Evolutionary conservation across 2,797 vertebrate genomes (phyloP).

Genomic region (Miichthys miiuy): DNA sequence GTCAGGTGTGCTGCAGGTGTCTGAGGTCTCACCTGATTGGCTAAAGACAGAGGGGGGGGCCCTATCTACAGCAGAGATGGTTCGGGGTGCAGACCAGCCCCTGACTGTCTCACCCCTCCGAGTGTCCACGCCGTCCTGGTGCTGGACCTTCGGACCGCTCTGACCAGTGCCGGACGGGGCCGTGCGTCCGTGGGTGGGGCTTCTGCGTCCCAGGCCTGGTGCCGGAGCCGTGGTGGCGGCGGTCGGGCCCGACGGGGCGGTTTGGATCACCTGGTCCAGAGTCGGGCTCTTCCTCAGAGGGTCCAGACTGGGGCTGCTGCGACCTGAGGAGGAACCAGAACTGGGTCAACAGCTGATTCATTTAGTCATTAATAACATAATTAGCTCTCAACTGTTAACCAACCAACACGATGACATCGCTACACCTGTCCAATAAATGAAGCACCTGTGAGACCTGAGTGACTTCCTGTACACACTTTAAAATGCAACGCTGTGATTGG

Average conservation of each 20-base stretch:
- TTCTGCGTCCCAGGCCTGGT: constrained; percentile 88
- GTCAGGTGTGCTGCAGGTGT: neutral
- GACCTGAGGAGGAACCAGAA: constrained; percentile 78
- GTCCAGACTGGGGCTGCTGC: constrained; percentile 89
- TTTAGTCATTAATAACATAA: no score
- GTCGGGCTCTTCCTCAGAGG: constrained; percentile 91
- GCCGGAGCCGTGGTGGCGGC: constrained; percentile 77
- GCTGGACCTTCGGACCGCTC: constrained; percentile 86
- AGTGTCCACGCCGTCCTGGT: constrained; percentile 87
- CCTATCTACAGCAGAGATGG: constrained; percentile 59
- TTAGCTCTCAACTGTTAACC: no score
- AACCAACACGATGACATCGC: no score
- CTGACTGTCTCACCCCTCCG: constrained; percentile 88
- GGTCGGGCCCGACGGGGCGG: constrained; percentile 77
- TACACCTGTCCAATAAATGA: no score
- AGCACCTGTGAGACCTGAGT: no score
- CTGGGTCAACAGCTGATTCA: no score
- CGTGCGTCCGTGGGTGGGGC: constrained; percentile 82
- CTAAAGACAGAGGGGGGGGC: constrained; percentile 54
- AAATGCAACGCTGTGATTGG: no score
- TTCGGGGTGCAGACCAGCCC: constrained; percentile 67
- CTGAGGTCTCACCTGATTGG: constrained; percentile 66
- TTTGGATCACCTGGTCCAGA: constrained; percentile 89
- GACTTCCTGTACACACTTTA: no score
- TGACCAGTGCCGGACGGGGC: constrained; percentile 73